phyloP scores from a whole-genome alignment of 2,888 invertebrate genomes.

The Watsonalla binaria region DNA sequence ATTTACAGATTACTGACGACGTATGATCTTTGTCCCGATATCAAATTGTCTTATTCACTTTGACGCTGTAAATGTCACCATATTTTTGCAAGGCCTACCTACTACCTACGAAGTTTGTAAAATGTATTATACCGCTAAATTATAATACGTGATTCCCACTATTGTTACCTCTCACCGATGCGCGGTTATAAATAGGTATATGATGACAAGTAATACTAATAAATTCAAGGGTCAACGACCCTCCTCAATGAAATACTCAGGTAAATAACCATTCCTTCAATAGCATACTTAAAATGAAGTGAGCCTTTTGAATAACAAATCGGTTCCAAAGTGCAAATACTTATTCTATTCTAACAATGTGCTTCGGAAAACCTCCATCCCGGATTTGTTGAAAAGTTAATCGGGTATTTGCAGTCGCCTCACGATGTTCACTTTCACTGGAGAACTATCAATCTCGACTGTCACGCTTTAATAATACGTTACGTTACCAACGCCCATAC shows the following conservation, averaged over 20 bases:
- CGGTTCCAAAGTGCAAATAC: conserved; percentile 13
- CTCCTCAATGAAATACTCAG: conserved; percentile 24
- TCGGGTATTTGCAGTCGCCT: conserved; percentile 35
- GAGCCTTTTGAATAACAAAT: conserved; percentile 28
- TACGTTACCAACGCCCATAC: conserved; percentile 24
- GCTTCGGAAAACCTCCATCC: conserved; percentile 22
- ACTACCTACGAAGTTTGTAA: background rate
- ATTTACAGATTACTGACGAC: background rate
- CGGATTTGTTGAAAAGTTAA: conserved; percentile 34
- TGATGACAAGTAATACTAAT: conserved; percentile 21
- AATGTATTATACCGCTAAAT: background rate
- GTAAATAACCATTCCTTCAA: conserved; percentile 25
- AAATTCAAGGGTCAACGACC: conserved; percentile 33
- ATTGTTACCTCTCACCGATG: background rate
- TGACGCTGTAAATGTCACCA: background rate
- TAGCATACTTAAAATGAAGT: conserved; percentile 15
- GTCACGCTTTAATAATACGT: conserved; percentile 47
- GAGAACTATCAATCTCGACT: conserved; percentile 51
- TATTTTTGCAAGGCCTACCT: background rate
- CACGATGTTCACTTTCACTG: conserved; percentile 62
- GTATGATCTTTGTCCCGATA: background rate
- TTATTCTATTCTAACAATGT: conserved; percentile 19
- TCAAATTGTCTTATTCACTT: no score
- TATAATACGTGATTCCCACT: conserved; percentile 2
- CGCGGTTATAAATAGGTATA: conserved; percentile 7